These are phyloP conservation scores for Halichoeres trimaculatus DNA, from an alignment of 2,113 vertebrate genomes.

Conservation along the genomic window DNA sequence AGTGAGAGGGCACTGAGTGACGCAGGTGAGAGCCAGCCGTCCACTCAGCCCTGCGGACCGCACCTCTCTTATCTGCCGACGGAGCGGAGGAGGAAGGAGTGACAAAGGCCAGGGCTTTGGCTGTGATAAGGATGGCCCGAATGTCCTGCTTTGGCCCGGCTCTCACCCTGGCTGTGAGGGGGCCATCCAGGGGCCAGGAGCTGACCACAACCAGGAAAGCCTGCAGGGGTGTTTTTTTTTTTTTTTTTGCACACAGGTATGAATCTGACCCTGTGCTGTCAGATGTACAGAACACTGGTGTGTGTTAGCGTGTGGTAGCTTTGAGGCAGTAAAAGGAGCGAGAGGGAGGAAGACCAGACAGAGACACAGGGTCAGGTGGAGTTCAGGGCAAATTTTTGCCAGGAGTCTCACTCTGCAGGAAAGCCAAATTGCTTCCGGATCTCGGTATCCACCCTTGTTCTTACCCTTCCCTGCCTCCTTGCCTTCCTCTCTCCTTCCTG, in stretches of 20 bases:
- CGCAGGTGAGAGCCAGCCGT: constrained; percentile 87
- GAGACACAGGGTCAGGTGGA: constrained; percentile 88
- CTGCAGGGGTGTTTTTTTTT: not conserved
- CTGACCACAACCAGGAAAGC: constrained; percentile 40
- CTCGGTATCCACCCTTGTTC: constrained; percentile 76
- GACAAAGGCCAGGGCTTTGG: constrained; percentile 77
- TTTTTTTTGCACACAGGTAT: constrained; percentile 56
- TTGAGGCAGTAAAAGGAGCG: constrained; percentile 47
- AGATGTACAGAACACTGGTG: constrained; percentile 39
- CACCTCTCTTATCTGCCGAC: constrained; percentile 75
- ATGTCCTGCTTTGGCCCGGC: constrained; percentile 67
- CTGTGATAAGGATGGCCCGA: constrained; percentile 74
- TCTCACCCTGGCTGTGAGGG: constrained; percentile 41
- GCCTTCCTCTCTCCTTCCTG: constrained; percentile 52
- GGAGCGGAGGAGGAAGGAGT: constrained; percentile 72
- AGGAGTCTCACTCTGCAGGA: constrained; percentile 86
- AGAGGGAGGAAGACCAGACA: constrained; percentile 53
- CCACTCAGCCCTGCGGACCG: constrained; percentile 62
- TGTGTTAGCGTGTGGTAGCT: constrained; percentile 50
- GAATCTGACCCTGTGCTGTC: constrained; percentile 53
- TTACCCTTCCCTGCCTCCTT: constrained; percentile 44
- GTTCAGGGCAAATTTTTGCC: constrained; percentile 92
- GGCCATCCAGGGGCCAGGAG: constrained; percentile 65
- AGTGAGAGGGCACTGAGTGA: constrained; percentile 83
- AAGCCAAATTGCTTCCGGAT: constrained; percentile 94